Evolutionary conservation across 2,888 invertebrate species (phyloP).

Genomic region (Pyrocoelia pectoralis): DNA sequence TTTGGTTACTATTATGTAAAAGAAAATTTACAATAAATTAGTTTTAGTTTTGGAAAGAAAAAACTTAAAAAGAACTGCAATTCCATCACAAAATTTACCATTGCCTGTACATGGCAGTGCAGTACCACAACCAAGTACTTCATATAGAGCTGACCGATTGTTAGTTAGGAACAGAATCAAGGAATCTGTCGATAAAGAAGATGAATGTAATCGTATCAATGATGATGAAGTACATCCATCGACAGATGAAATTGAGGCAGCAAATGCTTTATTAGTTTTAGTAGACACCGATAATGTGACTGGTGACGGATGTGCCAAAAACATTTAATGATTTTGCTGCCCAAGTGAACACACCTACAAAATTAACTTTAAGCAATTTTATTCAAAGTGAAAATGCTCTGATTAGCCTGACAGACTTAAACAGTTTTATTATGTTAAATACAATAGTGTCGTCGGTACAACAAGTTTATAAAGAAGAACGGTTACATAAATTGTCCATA

Average conservation of each 20-base stretch:
- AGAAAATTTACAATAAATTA: neutral
- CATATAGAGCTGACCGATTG: neutral
- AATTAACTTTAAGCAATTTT: neutral
- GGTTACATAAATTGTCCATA: neutral
- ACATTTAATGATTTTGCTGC: slow-evolving; percentile 7
- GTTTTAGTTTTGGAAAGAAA: neutral
- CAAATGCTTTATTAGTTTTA: neutral
- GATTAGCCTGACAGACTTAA: neutral
- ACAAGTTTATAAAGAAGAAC: neutral
- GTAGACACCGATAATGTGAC: neutral
- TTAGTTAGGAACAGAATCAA: too few relatives aligned
- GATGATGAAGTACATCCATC: neutral
- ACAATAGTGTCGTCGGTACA: neutral
- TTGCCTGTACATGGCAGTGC: neutral
- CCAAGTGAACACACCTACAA: slow-evolving; percentile 1
- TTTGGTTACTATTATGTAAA: neutral
- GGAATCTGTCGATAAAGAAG: neutral
- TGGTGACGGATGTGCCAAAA: neutral
- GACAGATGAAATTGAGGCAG: neutral
- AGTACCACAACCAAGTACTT: neutral
- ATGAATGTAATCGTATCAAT: neutral
- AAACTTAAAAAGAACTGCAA: neutral
- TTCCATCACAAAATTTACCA: slow-evolving; percentile 3
- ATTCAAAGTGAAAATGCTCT: too few relatives aligned
- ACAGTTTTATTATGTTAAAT: neutral